Percentiles rank a stretch among this genome's conserved stretches.
phyloP scores from a whole-genome alignment of 2,888 invertebrate genomes.

The Spodoptera littoralis region DNA sequence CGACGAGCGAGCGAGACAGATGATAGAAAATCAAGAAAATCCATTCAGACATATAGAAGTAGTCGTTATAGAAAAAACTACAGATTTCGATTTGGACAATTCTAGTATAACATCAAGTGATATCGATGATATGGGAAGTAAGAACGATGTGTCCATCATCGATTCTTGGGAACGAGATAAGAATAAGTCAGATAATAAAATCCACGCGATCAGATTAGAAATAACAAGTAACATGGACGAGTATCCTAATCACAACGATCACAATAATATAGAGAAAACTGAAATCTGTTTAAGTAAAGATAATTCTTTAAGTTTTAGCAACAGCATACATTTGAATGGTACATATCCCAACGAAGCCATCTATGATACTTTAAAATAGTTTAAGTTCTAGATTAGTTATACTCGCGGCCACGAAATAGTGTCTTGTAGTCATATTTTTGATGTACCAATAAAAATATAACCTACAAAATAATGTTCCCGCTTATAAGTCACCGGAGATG shows the following conservation, averaged over 20 bases:
- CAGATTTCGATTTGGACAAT: conserved; percentile 84
- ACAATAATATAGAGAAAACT: conserved; percentile 69
- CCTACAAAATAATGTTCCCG: conserved; percentile 53
- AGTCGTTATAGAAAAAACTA: conserved; percentile 86
- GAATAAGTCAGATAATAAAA: conserved; percentile 74
- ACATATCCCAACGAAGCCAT: conserved; percentile 88
- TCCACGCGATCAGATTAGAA: conserved; percentile 85
- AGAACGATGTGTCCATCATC: conserved; percentile 82
- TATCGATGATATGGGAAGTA: conserved; percentile 79
- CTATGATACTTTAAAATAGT: conserved; percentile 86
- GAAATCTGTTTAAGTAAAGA: conserved; percentile 82
- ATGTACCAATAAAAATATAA: conserved; percentile 65
- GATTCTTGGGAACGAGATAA: conserved; percentile 86
- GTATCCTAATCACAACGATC: conserved; percentile 74
- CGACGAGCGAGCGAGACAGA: conserved; percentile 82
- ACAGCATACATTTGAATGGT: conserved; percentile 88
- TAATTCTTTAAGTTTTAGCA: conserved; percentile 84
- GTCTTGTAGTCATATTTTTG: conserved; percentile 68
- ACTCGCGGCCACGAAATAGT: conserved; percentile 58
- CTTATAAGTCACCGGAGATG: conserved; percentile 50
- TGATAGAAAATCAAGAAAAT: conserved; percentile 84
- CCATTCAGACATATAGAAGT: conserved; percentile 87
- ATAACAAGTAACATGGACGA: conserved; percentile 86
- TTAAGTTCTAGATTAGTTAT: conserved; percentile 56
- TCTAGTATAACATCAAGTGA: conserved; percentile 83